Evolutionary conservation across 2,797 vertebrate genomes (phyloP).

Genomic region (Telmatherina bonti): DNA sequence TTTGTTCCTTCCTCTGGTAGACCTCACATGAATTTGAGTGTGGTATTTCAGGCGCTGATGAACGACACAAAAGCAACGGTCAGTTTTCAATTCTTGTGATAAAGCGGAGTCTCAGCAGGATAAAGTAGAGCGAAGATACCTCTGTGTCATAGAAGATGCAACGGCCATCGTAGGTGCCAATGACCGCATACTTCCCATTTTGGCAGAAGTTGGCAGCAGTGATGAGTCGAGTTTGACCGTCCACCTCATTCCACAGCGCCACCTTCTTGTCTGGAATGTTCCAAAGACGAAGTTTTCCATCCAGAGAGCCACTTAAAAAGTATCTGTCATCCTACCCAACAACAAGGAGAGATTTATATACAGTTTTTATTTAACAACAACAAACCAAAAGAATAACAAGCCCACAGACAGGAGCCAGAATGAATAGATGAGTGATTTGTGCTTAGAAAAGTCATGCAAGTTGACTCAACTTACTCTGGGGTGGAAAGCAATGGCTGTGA

Average conservation of each 20-base stretch:
- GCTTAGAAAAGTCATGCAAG: conserved; percentile 6
- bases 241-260: conserved; percentile 98
- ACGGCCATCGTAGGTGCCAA: conserved; percentile 96
- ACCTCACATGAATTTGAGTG: conserved; percentile 97
- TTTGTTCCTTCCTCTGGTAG: conserved; percentile 96
- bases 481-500: conserved; percentile 98
- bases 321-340: conserved; percentile 92
- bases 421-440: conserved; percentile 9
- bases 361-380: conserved; percentile 18
- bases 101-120: not conserved
- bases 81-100: not conserved
- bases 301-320: conserved; percentile 96
- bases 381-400: not conserved
- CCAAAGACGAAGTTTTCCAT: conserved; percentile 97
- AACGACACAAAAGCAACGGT: not conserved
- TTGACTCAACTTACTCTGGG: conserved; percentile 89
- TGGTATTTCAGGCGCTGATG: conserved; percentile 96
- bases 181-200: conserved; percentile 98
- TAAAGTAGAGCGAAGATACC: conserved; percentile 73
- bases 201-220: conserved; percentile 99
- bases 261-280: conserved; percentile 99
- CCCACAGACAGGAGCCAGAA: not conserved
- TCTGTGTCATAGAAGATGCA: conserved; percentile 99
- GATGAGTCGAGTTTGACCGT: conserved; percentile 97
- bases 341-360: not conserved